Conservation (phyloP, 1,140 invertebrate species). For the Phymastichus coffea region DNA sequence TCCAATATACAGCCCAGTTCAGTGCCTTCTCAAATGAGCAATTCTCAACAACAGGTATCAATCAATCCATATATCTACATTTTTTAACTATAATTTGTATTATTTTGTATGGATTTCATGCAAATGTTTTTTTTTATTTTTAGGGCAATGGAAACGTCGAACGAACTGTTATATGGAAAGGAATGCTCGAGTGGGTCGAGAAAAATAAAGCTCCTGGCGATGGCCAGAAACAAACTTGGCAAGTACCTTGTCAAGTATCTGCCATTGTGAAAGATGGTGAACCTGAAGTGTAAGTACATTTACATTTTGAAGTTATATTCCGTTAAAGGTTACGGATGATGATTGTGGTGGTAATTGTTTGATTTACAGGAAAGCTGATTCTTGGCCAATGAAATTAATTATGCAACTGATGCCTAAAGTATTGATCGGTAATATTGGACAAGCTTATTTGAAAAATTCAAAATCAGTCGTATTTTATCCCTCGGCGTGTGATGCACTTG, state of each 20-base stretch:
- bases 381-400: conserved; percentile 87
- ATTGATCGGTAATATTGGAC: conserved; percentile 83
- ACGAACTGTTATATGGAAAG: conserved; percentile 79
- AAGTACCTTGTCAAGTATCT: conserved; percentile 82
- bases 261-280: conserved; percentile 78
- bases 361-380: conserved; percentile 75
- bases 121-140: conserved; percentile 11
- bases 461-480: conserved; percentile 84
- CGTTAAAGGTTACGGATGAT: neutral
- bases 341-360: conserved; percentile 1
- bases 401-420: conserved; percentile 94
- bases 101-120: neutral
- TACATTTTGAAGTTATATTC: neutral
- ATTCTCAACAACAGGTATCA: conserved; percentile 44
- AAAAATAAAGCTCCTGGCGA: conserved; percentile 71
- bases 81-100: neutral
- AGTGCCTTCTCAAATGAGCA: conserved; percentile 41
- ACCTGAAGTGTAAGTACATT: conserved; percentile 70
- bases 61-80: neutral
- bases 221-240: conserved; percentile 76
- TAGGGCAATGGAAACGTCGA: conserved; percentile 51
- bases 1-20: conserved; percentile 37
- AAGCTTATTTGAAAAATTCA: conserved; percentile 82
- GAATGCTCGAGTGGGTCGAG: conserved; percentile 88
- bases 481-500: conserved; percentile 71